A percentile compares a stretch with the other conserved stretches of the same genome.
These are phyloP conservation scores for Halichoerus grypus DNA, from an alignment of 2,113 vertebrate species.

Conservation along the genomic window DNA sequence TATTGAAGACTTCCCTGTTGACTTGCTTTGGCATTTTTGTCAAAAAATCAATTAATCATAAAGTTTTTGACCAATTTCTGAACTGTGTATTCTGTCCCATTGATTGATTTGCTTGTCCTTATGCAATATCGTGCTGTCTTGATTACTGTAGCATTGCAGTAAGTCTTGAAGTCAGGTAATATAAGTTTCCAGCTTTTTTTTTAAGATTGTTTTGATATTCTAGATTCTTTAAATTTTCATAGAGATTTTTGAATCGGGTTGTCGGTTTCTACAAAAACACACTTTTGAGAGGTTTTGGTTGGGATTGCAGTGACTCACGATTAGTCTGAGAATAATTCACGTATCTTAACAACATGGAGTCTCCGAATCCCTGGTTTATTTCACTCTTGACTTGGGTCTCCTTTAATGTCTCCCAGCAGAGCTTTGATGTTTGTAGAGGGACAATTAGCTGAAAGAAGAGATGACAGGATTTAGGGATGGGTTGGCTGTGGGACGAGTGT, in stretches of 20 bases:
- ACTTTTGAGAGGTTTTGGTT: background rate
- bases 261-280: background rate
- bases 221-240: background rate
- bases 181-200: background rate
- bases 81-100: background rate
- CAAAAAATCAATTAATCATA: background rate
- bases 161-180: background rate
- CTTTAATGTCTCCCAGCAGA: background rate
- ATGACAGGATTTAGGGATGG: background rate
- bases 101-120: background rate
- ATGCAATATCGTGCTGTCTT: background rate
- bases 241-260: background rate
- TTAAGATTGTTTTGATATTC: background rate
- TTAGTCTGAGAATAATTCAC: background rate
- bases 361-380: background rate
- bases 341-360: background rate
- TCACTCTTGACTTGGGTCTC: background rate
- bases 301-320: background rate
- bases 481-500: fast-evolving
- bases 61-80: background rate
- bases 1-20: background rate
- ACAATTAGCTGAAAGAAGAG: background rate
- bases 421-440: background rate
- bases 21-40: background rate
- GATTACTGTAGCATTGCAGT: background rate